Conservation (phyloP, 2,797 vertebrate species). For the Staurois parvus region DNA sequence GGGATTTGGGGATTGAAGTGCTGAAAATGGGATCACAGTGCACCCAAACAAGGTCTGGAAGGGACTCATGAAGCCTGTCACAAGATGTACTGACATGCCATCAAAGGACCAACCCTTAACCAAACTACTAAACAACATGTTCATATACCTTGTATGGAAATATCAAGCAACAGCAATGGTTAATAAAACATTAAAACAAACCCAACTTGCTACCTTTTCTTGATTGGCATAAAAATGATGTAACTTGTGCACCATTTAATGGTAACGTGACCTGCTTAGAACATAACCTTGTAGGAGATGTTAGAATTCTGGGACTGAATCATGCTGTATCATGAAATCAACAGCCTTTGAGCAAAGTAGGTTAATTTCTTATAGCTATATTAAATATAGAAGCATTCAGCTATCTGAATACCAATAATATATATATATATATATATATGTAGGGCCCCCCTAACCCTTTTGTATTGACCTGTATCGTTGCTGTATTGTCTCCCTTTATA, state of each 20-base stretch:
- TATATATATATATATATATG: no score
- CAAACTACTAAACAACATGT: not conserved
- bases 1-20: constrained; percentile 61
- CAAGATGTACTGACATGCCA: constrained; percentile 6
- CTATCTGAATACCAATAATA: not conserved
- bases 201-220: no score
- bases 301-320: not conserved
- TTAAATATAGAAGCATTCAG: not conserved
- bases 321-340: not conserved
- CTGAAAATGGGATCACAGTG: constrained; percentile 65
- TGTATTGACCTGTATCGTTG: no score
- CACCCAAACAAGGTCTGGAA: constrained; percentile 57
- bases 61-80: constrained; percentile 54
- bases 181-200: not conserved
- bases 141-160: not conserved
- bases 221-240: no score
- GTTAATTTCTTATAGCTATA: not conserved
- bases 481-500: no score
- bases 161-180: not conserved
- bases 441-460: no score
- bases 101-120: constrained; percentile 8
- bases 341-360: no score
- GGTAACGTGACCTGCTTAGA: no score
- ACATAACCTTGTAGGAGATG: no score
- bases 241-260: no score